Percentiles rank a stretch among this genome's conserved stretches.
Evolutionary conservation across 2,113 vertebrate genomes (phyloP).

Genomic region (western clawed frog (Xenopus tropicalis)): UCB_Xtro_10.0 CM004443.2:173412001-173412500

Average conservation of each 20-base stretch:
- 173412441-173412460: too few relatives aligned
- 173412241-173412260: background rate
- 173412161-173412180: slow-evolving; percentile 5
- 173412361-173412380: too few relatives aligned
- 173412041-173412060: background rate
- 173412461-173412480: too few relatives aligned
- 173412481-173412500: too few relatives aligned
- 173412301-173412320: background rate
- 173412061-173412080: too few relatives aligned
- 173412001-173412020: background rate
- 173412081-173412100: background rate
- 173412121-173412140: background rate
- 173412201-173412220: background rate
- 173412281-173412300: background rate
- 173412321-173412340: too few relatives aligned
- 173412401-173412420: too few relatives aligned
- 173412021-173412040: background rate
- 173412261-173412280: background rate
- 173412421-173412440: too few relatives aligned
- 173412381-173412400: too few relatives aligned
- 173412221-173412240: background rate
- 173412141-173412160: background rate
- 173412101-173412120: background rate
- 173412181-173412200: background rate
- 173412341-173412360: too few relatives aligned